Evolutionary conservation across 2,113 vertebrate genomes (phyloP).

Genomic region (Lophotis ruficrista): DNA sequence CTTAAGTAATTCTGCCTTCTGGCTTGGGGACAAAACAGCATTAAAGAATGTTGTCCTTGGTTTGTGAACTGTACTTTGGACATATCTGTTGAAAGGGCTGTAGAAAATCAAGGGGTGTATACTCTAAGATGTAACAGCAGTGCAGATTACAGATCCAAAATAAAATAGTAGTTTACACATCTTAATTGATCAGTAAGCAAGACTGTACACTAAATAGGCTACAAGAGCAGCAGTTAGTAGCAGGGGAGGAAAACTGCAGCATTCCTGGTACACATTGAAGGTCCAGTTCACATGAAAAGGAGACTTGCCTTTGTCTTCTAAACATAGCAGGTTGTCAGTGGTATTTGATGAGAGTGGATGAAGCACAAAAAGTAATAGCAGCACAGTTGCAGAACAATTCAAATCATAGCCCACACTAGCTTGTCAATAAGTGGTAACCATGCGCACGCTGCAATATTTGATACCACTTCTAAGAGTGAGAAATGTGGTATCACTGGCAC

Average conservation of each 20-base stretch:
- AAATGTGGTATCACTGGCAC: neutral
- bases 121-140: neutral
- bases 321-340: neutral
- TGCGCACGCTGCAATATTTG: neutral
- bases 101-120: neutral
- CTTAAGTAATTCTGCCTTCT: neutral
- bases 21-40: neutral
- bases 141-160: neutral
- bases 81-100: neutral
- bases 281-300: neutral
- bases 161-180: neutral
- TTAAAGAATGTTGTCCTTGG: neutral
- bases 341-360: neutral
- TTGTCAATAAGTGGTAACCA: neutral
- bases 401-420: neutral
- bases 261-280: neutral
- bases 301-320: neutral
- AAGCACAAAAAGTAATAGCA: constrained; percentile 15
- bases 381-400: neutral
- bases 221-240: neutral
- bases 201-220: neutral
- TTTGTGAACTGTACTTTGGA: neutral
- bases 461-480: neutral
- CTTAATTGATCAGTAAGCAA: neutral
- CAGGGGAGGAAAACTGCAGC: neutral